Evolutionary conservation across 2,113 vertebrate genomes (phyloP).

Genomic region (Suncus etruscus): DNA sequence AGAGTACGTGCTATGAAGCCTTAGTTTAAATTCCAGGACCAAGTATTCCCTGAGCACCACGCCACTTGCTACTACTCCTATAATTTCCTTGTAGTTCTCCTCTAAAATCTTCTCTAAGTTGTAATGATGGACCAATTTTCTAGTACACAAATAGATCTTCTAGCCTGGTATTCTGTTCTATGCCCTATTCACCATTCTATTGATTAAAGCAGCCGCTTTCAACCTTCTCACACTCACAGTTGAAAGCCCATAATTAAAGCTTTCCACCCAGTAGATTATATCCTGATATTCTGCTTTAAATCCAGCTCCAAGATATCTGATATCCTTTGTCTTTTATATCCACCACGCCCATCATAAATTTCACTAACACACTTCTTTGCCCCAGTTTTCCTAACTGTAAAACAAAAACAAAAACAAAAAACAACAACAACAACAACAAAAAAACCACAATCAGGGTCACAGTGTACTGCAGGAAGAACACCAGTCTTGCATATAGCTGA

Average conservation of each 20-base stretch:
- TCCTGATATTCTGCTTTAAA: background rate
- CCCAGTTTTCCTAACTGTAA: background rate
- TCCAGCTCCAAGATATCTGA: background rate
- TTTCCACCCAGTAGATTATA: background rate
- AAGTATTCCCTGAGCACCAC: no score
- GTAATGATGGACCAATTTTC: background rate
- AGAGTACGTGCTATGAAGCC: no score
- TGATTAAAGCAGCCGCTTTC: background rate
- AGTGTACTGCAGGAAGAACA: no score
- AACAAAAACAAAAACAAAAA: no score
- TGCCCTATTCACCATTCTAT: background rate
- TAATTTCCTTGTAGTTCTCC: background rate
- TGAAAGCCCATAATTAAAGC: no score
- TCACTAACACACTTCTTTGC: background rate
- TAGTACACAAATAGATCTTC: background rate
- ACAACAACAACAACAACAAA: no score
- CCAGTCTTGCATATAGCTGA: no score
- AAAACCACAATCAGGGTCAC: no score
- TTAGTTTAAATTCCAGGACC: no score
- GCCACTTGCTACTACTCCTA: background rate
- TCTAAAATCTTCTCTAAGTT: background rate
- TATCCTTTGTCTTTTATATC: background rate
- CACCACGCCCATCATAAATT: background rate
- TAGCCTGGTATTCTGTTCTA: background rate
- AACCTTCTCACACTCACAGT: no score